Evolutionary conservation across 2,888 invertebrate genomes (phyloP), one percentile per base, ranked within the genome.

Genomic region (Pheosia tremula): DNA sequence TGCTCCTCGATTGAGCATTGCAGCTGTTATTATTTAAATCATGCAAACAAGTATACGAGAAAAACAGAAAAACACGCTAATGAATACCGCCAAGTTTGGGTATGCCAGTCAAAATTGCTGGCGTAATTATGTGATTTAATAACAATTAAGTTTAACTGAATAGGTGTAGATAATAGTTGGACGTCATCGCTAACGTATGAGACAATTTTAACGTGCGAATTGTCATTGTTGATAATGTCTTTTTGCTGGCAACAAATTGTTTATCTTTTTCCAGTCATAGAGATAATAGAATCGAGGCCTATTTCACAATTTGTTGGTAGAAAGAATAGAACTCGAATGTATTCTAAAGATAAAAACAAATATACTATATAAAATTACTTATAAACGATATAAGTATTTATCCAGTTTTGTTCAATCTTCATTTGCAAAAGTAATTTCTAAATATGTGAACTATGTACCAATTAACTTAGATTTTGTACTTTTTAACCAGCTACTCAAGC

Each of bases 181-280:
- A 69, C 76, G 74, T 66, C 64, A 72, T 10, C 4, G 54, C 50
- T 58, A 56, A 64, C 45, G 36, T 58, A 58, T 63, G 7, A 52
- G 47, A 36, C 47, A 60, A 54, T 69, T 64, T 24, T 55, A n/a
- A 49, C 37, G 52, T 50, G 60, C 43, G 1, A 73, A 70, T 70
- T 63, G 7, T 37, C 53, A 38, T 38, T 54, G 53, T 54, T 11
- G 36, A 54, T 24, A 41, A 6, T 56, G 13, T 24, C 2, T 24
- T 24, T 54, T 38, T 36, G 37, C 50, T 50, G 13, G 13, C 5
- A 24, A 52, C 37, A 52, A 49, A 13, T 13, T 50, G 43, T 43
- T 1, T 43, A 3, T 43, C 8, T 9, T 39, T 5, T 24, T 24
- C 24, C 24, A 24, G 24, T 24, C 24, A 24, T 24, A 24, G 24